phyloP scores from a whole-genome alignment of 2,888 invertebrate genomes.

The Aphodius sticticus region DNA sequence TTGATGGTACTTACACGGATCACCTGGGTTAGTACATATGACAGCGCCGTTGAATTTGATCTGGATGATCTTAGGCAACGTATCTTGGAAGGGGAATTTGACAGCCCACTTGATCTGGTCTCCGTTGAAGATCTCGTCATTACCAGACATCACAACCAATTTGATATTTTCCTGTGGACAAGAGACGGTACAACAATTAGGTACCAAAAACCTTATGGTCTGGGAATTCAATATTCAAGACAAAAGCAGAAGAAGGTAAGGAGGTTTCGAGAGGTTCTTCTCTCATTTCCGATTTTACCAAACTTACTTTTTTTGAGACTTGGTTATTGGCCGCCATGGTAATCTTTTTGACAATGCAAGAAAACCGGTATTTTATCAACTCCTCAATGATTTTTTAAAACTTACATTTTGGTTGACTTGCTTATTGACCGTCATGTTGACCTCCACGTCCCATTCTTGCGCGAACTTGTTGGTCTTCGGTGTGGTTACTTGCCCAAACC shows the following conservation, averaged over 20 bases:
- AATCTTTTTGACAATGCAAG: no score
- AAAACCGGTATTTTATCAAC: no score
- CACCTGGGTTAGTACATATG: slow-evolving; percentile 49
- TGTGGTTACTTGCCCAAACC: slow-evolving; percentile 38
- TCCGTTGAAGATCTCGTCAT: slow-evolving; percentile 31
- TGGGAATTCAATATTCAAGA: no score
- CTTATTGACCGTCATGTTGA: slow-evolving; percentile 43
- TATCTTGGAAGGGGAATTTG: slow-evolving; percentile 47
- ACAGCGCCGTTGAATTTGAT: slow-evolving; percentile 47
- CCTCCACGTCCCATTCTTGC: slow-evolving; percentile 36
- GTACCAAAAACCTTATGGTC: no score
- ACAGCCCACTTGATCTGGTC: slow-evolving; percentile 26
- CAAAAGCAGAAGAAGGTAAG: no score
- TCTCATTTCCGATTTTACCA: no score
- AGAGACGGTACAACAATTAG: no score
- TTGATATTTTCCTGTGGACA: slow-evolving; percentile 26
- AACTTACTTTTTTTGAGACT: no score
- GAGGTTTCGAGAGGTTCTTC: no score
- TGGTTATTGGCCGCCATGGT: no score
- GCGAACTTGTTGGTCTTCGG: slow-evolving; percentile 38
- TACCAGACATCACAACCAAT: slow-evolving; percentile 26
- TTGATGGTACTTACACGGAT: slow-evolving; percentile 29
- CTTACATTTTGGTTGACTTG: slow-evolving; percentile 31
- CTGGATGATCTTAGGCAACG: slow-evolving; percentile 50
- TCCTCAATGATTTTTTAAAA: slow-evolving; percentile 5